phyloP scores from a whole-genome alignment of 2,113 vertebrate species.

The Albula goreensis region DNA sequence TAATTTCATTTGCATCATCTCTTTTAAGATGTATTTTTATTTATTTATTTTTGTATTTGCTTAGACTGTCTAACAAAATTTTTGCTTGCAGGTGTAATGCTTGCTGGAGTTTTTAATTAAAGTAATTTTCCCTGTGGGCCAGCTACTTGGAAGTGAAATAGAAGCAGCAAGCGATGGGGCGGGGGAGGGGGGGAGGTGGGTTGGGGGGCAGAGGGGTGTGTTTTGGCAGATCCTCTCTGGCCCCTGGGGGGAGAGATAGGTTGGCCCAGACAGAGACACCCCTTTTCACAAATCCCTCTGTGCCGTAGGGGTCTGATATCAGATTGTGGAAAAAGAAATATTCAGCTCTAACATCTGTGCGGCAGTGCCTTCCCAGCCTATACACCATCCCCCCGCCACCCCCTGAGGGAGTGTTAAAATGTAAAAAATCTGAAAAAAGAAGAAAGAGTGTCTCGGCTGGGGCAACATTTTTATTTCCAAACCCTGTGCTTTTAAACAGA shows the following conservation, averaged over 20 bases:
- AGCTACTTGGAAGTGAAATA: not conserved
- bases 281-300: not conserved
- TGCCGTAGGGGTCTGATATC: not conserved
- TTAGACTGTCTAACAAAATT: not conserved
- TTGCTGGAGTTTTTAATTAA: not conserved
- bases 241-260: not conserved
- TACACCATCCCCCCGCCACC: not conserved
- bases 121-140: not conserved
- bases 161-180: not conserved
- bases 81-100: conserved; percentile 3
- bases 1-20: too few species aligned
- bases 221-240: not conserved
- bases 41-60: not conserved
- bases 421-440: not conserved
- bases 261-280: not conserved
- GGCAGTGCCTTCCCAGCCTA: not conserved
- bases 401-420: not conserved
- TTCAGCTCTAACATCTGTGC: not conserved
- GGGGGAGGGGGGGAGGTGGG: too few species aligned
- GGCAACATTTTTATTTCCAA: not conserved
- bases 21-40: too few species aligned
- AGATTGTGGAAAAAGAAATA: not conserved
- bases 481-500: not conserved
- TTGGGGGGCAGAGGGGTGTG: not conserved
- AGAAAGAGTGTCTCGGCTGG: not conserved